Conservation (phyloP, 2,113 vertebrate genomes). For the Perca schrenkii region DNA sequence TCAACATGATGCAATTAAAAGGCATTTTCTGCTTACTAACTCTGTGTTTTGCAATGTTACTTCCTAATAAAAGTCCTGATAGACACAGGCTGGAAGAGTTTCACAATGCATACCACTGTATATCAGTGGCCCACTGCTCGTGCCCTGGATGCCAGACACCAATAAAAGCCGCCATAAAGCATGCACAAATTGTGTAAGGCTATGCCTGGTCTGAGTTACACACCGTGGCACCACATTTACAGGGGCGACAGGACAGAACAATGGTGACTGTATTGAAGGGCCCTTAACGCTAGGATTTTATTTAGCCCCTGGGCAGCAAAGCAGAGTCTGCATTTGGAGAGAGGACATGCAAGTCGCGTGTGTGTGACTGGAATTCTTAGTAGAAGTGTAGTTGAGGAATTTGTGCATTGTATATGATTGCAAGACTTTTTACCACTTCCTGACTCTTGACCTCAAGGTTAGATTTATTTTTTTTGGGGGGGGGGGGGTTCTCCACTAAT, state of each 20-base stretch:
- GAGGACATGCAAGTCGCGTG: slow-evolving; percentile 3
- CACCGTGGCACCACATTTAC: slow-evolving; percentile 49
- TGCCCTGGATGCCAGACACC: slow-evolving; percentile 59
- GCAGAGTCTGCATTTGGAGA: slow-evolving; percentile 43
- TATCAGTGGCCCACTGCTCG: slow-evolving; percentile 58
- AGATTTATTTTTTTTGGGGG: not conserved
- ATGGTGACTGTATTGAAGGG: slow-evolving; percentile 64
- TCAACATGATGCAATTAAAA: not conserved
- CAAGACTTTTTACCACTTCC: slow-evolving; percentile 60
- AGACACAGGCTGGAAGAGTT: not conserved
- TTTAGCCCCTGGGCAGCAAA: slow-evolving; percentile 58
- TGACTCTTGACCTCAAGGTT: slow-evolving; percentile 49
- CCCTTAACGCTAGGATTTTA: slow-evolving; percentile 53
- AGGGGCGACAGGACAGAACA: slow-evolving; percentile 58
- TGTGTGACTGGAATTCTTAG: slow-evolving; percentile 9
- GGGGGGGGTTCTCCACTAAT: slow-evolving; percentile 28
- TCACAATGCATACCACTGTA: slow-evolving; percentile 44
- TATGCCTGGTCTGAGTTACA: slow-evolving; percentile 54
- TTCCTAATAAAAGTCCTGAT: not conserved
- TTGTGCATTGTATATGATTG: slow-evolving; percentile 48
- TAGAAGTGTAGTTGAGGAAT: slow-evolving; percentile 43
- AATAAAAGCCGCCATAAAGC: slow-evolving; percentile 70
- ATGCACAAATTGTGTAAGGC: slow-evolving; percentile 32
- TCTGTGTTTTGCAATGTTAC: not conserved
- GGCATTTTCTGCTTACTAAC: not conserved